Base-by-base conservation (phyloP, 2,888 invertebrate species). In the Apodemia duryi region DNA sequence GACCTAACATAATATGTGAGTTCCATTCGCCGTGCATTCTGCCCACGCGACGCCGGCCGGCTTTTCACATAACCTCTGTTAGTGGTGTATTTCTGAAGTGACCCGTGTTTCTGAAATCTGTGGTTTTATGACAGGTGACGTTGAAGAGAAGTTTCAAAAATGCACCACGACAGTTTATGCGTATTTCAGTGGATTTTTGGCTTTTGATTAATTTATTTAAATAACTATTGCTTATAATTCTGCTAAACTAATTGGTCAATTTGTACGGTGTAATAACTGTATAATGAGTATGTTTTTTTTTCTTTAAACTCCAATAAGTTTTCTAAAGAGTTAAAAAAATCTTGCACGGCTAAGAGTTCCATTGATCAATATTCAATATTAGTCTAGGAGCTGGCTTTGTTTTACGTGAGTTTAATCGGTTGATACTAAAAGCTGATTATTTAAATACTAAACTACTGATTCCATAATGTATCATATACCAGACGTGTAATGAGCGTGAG, bases 1-100 rank as follows among this genome's bases (percentile, higher is more conserved):
- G 28, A 79, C 76, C 63, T 69, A 78, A 80, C 76, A 77, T 75
- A 83, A 82, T 85, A 86, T 89, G 90, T 91, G 90, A 91, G 90
- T 91, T 77, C 70, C 69, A 70, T 70, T 68, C 67, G 65, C 65
- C 65, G 67, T 63, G 60, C 68, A 69, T 72, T 67, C 68, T 68
- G 66, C 74, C 73, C 73, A 68, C 74, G 71, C 74, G 70, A 64
- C 77, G 84, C 86, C 84, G 85, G 86, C 88, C 87, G 87, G 86
- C 86, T 79, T 84, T 82, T 71, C 67, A 60, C 71, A 78, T 79
- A 77, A 79, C 78, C 86, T 84, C 80, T 80, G 74, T 74, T 77
- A 77, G 78, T 82, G 78, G 78, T 81, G 83, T 78, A 77, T 79
- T 79, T 79, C 77, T 82, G 73, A 75, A 72, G 81, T 82, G 82